Evolutionary conservation across 2,113 vertebrate genomes (phyloP), one percentile per base, ranked within the genome.

Genomic region (Verasper variegatus): DNA sequence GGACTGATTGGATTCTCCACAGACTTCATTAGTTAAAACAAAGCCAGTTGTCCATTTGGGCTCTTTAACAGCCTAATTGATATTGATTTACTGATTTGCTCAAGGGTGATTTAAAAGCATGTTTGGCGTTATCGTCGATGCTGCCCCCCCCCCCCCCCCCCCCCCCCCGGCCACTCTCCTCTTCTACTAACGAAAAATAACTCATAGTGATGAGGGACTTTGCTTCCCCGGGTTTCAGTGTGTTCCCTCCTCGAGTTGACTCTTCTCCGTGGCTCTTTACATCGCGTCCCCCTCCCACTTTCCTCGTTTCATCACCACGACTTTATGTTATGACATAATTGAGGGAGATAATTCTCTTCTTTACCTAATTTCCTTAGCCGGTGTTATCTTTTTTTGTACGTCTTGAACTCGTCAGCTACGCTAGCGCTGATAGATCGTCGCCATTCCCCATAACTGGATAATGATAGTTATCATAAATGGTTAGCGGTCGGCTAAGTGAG

Each of bases 11-110:
- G 84, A 85, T 88, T 83, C 92, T 91, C 92, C 27, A 78, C 86
- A 92, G 91, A 93, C 92, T 93, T 93, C 89, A 93, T 93, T 92
- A 92, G 92, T 92, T 92, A 90, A 94, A 94, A 92, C 92, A 93
- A 92, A 94, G 91, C 90, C 88, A 87, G 86, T 90, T 92, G 92
- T 92, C 91, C 91, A 66, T 90, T 90, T 81, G 88, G 80, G 89
- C 86, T 82, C 82, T 76, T 92, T 88, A 86, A 78, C 88, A 67
- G 84, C 78, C 89, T 93, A 93, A 93, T 93, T 93, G 93, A 91
- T 94, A 94, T 94, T 91, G 94, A 95, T 91, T 92, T 87, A 88
- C 68, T 83, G 86, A 92, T 93, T 90, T 86, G 85, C 83, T 91
- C 77, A 73, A 37, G 73, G 62, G 71, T 91, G 89, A 89, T 90